Conservation (phyloP, 2,797 vertebrate genomes). For the Acanthornis magna region DNA sequence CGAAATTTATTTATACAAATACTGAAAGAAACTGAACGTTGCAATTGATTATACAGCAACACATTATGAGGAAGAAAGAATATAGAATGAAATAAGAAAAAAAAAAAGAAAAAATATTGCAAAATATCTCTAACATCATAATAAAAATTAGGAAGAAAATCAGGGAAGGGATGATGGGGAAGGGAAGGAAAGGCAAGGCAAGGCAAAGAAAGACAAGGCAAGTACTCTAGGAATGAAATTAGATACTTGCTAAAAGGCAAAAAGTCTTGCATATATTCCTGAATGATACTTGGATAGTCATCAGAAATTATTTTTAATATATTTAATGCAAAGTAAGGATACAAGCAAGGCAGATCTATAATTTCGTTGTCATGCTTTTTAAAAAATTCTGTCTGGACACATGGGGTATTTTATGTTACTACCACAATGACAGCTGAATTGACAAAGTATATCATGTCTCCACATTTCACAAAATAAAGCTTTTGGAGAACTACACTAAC, state of each 20-base stretch:
- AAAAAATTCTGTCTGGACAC: neutral
- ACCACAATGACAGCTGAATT: neutral
- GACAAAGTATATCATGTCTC: neutral
- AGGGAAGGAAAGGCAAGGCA: no score
- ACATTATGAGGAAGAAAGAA: neutral
- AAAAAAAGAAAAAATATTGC: neutral
- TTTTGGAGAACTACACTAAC: neutral
- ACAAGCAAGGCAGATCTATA: neutral
- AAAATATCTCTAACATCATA: neutral
- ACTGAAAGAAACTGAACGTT: neutral
- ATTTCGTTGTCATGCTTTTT: neutral
- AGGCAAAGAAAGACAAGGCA: no score
- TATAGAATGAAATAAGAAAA: neutral
- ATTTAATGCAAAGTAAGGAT: neutral
- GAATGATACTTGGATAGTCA: neutral
- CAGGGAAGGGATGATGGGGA: neutral
- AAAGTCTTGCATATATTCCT: neutral
- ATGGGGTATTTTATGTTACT: neutral
- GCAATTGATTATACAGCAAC: fast-evolving
- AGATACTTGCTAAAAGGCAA: neutral
- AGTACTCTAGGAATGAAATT: neutral
- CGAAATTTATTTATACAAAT: neutral
- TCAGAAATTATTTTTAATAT: neutral
- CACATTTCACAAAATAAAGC: neutral
- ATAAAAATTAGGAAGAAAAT: neutral